Evolutionary conservation across 2,113 vertebrate species (phyloP).

Genomic region (Seriola quinqueradiata): DNA sequence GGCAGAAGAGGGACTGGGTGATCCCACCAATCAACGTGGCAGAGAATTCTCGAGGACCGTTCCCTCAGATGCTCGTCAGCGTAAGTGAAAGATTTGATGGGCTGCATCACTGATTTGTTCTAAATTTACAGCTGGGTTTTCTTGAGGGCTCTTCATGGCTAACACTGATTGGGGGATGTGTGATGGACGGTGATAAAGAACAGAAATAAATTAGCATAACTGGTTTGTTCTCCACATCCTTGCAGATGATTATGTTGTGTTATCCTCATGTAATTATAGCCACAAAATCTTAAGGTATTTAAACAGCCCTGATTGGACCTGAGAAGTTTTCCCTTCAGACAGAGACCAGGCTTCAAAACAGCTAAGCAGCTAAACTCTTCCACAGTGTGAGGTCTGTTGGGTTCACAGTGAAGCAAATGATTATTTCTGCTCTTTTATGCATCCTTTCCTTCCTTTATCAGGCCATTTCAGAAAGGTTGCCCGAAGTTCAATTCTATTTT

Average conservation of each 20-base stretch:
- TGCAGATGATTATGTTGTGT: conserved; percentile 65
- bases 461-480: conserved; percentile 54
- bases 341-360: conserved; percentile 12
- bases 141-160: conserved; percentile 46
- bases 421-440: conserved; percentile 57
- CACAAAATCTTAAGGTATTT: conserved; percentile 54
- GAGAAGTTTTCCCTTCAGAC: conserved; percentile 59
- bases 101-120: conserved; percentile 46
- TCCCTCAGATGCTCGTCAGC: conserved; percentile 96
- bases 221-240: conserved; percentile 58
- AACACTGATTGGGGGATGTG: conserved; percentile 55
- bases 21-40: conserved; percentile 98
- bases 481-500: conserved; percentile 58
- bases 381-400: conserved; percentile 25
- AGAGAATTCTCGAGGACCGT: conserved; percentile 95
- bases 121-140: conserved; percentile 58
- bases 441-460: conserved; percentile 45
- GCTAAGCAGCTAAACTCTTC: conserved; percentile 48
- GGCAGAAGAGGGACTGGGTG: conserved; percentile 98
- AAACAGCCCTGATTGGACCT: conserved; percentile 45
- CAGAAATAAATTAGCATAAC: conserved; percentile 65
- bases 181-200: conserved; percentile 56
- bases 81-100: conserved; percentile 85
- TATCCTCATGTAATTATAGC: conserved; percentile 69
- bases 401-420: conserved; percentile 48